phyloP scores from a whole-genome alignment of 2,113 vertebrate species.

The Penelope pileata region DNA sequence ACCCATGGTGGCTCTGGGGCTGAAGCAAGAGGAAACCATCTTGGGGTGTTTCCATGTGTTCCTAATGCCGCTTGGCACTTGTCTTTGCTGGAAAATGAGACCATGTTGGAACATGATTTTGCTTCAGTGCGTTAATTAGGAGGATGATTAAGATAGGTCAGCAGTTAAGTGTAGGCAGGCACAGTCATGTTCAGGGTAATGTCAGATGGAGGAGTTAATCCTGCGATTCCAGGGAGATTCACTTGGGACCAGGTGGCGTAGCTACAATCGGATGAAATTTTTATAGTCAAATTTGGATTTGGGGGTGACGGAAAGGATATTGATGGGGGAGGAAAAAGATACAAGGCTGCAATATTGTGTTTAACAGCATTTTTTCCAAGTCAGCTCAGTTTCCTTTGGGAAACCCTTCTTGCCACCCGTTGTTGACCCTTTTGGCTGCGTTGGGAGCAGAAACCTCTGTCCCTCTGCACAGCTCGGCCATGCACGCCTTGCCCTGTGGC shows the following conservation, averaged over 20 bases:
- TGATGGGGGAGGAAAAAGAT: neutral
- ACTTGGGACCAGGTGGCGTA: neutral
- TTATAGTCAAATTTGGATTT: neutral
- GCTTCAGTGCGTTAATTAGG: conserved; percentile 31
- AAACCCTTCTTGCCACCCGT: neutral
- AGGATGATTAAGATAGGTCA: conserved; percentile 57
- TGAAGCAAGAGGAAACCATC: neutral
- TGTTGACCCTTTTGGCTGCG: neutral
- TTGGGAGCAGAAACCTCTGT: neutral
- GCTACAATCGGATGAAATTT: neutral
- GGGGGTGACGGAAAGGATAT: neutral
- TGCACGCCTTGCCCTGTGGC: fast-evolving
- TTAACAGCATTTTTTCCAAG: neutral
- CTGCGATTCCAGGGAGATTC: neutral
- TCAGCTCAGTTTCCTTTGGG: neutral
- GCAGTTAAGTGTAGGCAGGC: conserved; percentile 54
- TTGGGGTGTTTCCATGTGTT: neutral
- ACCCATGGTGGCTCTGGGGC: neutral
- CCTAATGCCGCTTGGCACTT: conserved; percentile 8
- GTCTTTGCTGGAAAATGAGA: neutral
- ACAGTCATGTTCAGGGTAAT: neutral
- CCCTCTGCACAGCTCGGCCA: fast-evolving
- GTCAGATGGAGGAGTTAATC: neutral
- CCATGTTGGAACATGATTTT: conserved; percentile 45
- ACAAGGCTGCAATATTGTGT: neutral